Evolutionary conservation across 2,797 vertebrate genomes (phyloP).

Genomic region (Sparus aurata): DNA sequence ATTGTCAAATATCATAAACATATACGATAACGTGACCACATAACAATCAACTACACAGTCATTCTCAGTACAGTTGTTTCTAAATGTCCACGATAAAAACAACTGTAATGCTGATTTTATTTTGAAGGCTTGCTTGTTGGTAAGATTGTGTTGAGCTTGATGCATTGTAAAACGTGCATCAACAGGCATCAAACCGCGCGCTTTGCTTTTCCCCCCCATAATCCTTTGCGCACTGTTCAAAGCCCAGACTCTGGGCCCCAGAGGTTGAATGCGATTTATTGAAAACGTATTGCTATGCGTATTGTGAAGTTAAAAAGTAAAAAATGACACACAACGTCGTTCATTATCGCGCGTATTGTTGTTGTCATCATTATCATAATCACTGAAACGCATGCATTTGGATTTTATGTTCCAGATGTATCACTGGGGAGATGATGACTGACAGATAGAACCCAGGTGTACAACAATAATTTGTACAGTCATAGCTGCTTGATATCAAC

Average conservation of each 20-base stretch:
- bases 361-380: background rate
- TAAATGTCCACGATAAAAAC: background rate
- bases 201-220: slow-evolving; percentile 55
- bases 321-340: background rate
- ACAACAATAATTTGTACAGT: background rate
- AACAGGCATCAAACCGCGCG: slow-evolving; percentile 20
- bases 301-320: background rate
- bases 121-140: slow-evolving; percentile 32
- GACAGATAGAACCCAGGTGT: background rate
- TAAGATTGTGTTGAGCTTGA: background rate
- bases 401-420: background rate
- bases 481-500: background rate
- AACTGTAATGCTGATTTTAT: slow-evolving; percentile 17
- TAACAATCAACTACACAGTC: too few species aligned
- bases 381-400: background rate
- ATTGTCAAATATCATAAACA: too few species aligned
- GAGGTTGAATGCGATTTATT: background rate
- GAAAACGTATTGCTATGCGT: background rate
- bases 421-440: background rate
- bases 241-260: too few species aligned
- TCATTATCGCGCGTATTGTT: too few species aligned
- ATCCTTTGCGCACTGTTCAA: slow-evolving; percentile 55
- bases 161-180: background rate
- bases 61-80: background rate
- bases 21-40: too few species aligned